phyloP scores from a whole-genome alignment of 2,888 invertebrate species.

The Cephus spinipes region DNA sequence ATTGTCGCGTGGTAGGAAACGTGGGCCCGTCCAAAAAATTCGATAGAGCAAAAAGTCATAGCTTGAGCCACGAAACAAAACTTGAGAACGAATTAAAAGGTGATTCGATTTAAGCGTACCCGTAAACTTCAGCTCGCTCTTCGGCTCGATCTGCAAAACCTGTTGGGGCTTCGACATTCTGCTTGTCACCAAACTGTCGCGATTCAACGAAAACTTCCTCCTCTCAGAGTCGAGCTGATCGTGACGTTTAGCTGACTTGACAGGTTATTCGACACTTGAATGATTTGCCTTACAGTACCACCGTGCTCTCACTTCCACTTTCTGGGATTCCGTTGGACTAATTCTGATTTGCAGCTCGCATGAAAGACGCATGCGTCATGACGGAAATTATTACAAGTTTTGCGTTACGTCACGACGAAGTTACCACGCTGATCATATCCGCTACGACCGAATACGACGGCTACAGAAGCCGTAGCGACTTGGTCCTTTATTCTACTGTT shows the following conservation, averaged over 20 bases:
- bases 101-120: conserved; percentile 72
- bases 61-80: not conserved
- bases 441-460: conserved; percentile 29
- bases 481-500: conserved; percentile 9
- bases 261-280: conserved; percentile 34
- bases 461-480: not conserved
- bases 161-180: conserved; percentile 80
- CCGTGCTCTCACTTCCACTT: conserved; percentile 47
- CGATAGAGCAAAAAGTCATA: not conserved
- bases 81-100: not conserved
- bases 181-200: conserved; percentile 22
- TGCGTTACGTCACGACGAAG: conserved; percentile 24
- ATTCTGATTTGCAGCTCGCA: conserved; percentile 52
- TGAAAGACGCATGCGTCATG: conserved; percentile 58
- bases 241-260: conserved; percentile 25
- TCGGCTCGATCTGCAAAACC: conserved; percentile 88
- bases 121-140: conserved; percentile 89
- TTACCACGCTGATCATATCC: conserved; percentile 48
- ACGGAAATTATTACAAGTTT: conserved; percentile 21
- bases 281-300: conserved; percentile 35
- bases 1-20: not conserved
- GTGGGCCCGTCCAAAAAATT: not conserved
- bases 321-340: conserved; percentile 61
- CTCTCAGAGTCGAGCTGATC: not conserved
- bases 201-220: not conserved